Conservation (phyloP, 2,113 vertebrate genomes). For the Nestor notabilis region DNA sequence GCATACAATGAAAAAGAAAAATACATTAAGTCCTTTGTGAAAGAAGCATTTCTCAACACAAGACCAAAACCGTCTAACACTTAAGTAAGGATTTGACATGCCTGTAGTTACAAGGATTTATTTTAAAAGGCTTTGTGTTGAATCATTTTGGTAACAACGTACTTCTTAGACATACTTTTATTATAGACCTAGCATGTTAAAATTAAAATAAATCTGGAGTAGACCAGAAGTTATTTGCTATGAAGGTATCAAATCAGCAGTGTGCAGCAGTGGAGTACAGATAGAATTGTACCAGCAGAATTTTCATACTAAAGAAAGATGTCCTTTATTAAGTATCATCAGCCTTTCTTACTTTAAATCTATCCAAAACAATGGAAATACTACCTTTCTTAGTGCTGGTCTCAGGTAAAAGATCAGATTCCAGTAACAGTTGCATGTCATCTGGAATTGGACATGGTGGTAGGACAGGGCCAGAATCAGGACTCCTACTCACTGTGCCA, state of each 20-base stretch:
- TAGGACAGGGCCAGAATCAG: slow-evolving; percentile 80
- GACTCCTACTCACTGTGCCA: slow-evolving; percentile 84
- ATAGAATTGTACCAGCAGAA: background rate
- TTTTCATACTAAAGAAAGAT: background rate
- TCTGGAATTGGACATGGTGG: background rate
- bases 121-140: background rate
- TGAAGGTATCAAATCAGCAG: background rate
- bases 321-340: background rate
- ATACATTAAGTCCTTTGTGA: background rate
- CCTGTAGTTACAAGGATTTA: background rate
- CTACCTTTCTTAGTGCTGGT: slow-evolving; percentile 74
- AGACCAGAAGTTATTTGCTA: background rate
- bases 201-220: background rate
- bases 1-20: background rate
- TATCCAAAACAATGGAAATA: background rate
- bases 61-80: background rate
- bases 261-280: background rate
- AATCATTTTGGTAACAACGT: background rate
- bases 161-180: background rate
- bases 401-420: slow-evolving; percentile 26
- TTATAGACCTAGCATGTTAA: background rate
- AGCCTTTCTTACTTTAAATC: background rate
- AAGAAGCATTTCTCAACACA: background rate
- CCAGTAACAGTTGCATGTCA: background rate
- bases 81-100: background rate